A percentile compares a stretch with the other conserved stretches of the same genome.
phyloP scores from a whole-genome alignment of 2,888 invertebrate genomes.

The Oasisia sp. region DNA sequence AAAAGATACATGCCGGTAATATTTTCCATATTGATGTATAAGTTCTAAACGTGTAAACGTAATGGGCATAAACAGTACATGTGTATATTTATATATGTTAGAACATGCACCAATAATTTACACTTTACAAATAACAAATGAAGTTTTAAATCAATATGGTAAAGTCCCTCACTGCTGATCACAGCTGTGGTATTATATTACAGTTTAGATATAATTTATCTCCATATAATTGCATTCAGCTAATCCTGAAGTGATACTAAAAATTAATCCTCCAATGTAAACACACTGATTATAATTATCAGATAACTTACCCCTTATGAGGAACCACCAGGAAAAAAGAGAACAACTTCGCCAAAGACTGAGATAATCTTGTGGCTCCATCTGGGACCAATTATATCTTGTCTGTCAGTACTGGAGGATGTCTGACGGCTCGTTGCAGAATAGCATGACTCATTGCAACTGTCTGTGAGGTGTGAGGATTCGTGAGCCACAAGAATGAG shows the following conservation, averaged over 20 bases:
- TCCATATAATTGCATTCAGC: not conserved
- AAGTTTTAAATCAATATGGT: not conserved
- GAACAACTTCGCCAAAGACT: not conserved
- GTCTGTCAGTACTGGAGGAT: not conserved
- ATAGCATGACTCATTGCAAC: not conserved
- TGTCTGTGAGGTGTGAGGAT: no score
- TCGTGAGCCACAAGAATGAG: no score
- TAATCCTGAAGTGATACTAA: not conserved
- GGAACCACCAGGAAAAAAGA: no score
- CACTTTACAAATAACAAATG: not conserved
- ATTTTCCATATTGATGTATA: no score
- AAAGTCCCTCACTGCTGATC: not conserved
- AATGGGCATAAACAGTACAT: not conserved
- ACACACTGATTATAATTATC: constrained; percentile 7
- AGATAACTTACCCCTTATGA: not conserved
- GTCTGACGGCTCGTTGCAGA: not conserved
- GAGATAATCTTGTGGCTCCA: not conserved
- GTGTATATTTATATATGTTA: not conserved
- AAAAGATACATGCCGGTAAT: not conserved
- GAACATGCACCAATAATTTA: not conserved
- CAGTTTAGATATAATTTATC: no score
- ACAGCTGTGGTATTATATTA: not conserved
- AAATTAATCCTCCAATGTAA: not conserved
- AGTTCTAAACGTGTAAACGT: not conserved
- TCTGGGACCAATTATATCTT: not conserved